Percentiles rank a stretch among this genome's conserved stretches.
Conservation (phyloP, 2,113 vertebrate species). For the Dryoscopus gambensis region DNA sequence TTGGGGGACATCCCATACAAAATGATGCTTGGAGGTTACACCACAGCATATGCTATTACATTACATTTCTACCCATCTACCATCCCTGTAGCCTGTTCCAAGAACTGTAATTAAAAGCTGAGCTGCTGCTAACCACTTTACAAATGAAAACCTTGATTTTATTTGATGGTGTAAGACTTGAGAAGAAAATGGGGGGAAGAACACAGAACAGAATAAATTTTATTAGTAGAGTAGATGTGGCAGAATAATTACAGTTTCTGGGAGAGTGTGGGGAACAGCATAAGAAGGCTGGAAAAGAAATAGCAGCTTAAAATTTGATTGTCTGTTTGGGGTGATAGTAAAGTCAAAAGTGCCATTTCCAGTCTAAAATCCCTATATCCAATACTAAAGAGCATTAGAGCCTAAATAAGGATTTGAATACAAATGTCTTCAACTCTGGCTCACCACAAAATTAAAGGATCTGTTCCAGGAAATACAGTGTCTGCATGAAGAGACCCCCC, state of each 20-base stretch:
- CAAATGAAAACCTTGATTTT: constrained; percentile 5
- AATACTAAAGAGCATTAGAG: constrained; percentile 45
- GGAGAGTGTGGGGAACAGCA: neutral
- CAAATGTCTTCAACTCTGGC: neutral
- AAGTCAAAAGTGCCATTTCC: constrained; percentile 43
- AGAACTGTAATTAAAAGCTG: neutral
- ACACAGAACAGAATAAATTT: neutral
- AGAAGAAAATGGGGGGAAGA: neutral
- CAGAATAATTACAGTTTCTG: constrained; percentile 35
- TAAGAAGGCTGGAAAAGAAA: constrained; percentile 28
- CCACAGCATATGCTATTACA: neutral
- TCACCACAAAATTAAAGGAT: constrained; percentile 37
- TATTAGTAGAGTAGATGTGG: neutral
- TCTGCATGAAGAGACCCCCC: neutral
- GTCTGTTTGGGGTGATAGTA: constrained; percentile 47
- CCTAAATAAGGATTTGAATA: constrained; percentile 59
- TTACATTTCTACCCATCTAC: neutral
- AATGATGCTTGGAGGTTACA: neutral
- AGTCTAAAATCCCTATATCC: constrained; percentile 41
- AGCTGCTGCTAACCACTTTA: neutral
- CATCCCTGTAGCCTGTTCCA: neutral
- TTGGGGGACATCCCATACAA: neutral
- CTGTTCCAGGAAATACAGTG: constrained; percentile 15
- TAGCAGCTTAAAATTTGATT: constrained; percentile 48
- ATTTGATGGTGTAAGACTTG: neutral